Evolutionary conservation across 2,797 vertebrate genomes (phyloP), one percentile per base, ranked within the genome.

Genomic region (Scolopax bukidnonensis): DNA sequence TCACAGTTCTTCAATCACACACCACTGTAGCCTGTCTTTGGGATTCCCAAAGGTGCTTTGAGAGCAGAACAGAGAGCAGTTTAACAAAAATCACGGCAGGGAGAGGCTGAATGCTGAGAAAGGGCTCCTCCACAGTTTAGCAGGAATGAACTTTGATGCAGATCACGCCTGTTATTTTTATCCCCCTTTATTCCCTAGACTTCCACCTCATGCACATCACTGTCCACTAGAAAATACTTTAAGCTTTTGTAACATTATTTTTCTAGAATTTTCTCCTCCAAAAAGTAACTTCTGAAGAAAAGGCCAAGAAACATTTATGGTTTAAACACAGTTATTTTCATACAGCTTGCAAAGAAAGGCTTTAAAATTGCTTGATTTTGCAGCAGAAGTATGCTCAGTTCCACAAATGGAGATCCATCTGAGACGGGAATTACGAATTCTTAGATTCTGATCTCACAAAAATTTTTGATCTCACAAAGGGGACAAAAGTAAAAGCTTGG

Each of bases 391-490:
- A 78, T 12, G 2, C 32, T 78, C 79, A 43, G 38, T 76, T 94
- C 60, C 87, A 75, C 51, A 91, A 93, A 95, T 11, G 12, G n/a
- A 65, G 51, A 84, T 21, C 16, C 16, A 70, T 86, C 48, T 18
- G 33, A 93, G 65, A 90, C 47, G 28, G 50, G 84, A 93, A 91
- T 89, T 84, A 89, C 36, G 59, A 87, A 83, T 69, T 71, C 57
- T 48, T 69, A 90, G 57, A 90, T 93, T 95, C 59, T 61, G 33
- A 84, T 48, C 54, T 95, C 65, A 64, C 24, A 95, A 74, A 76
- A 63, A 33, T 4, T 86, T 96, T 45, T 77, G 10, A 78, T 82
- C 71, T 94, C 91, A 87, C 69, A 60, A 78, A 83, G 38, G 76
- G 10, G 14, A 50, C 3, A 0, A 41, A 63, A 85, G 68, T 57